Evolutionary conservation across 2,888 invertebrate genomes (phyloP), one percentile per base, ranked within the genome.

Genomic region (Salpingus planirostris): DNA sequence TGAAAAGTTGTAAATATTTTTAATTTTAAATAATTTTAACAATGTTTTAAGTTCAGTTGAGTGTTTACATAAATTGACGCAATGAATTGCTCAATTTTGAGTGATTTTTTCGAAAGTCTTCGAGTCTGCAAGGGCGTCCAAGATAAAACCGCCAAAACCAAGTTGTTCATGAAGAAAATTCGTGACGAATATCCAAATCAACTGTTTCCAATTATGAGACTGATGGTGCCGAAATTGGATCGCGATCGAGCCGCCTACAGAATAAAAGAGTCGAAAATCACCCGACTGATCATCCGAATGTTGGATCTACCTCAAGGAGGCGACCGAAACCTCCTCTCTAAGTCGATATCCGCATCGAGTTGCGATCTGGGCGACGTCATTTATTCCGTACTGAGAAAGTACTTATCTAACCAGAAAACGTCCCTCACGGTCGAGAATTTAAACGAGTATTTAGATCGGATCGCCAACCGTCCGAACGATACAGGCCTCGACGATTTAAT

Each of bases 341-440:
- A 70, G 13, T 70, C 76, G 49, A 40, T 47, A 31, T 42, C 49
- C 52, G n/a, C n/a, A n/a, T 67, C 52, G 49, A 71, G 62, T 50
- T 77, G 69, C 42, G 91, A 93, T 62, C 92, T 91, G 64, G 86
- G 87, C 0, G 82, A 82, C 42, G 76, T 82, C 11, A 82, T 85
- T 0, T 84, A 74, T 57, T 73, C 69, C 52, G 76, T 89, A 2
- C 61, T 92, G 25, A 66, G 68, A 42, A 74, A 73, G 41, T 70
- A 70, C 21, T 69, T 76, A 46, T 24, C 56, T 47, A 42, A 57
- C 31, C 40, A 48, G 62, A 5, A 49, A 32, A 70, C 73, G 29
- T 60, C 57, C 14, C 58, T 88, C 24, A 78, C 74, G 1, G 64
- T 92, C 15, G 68, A 71, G 12, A 74, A 85, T 35, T 69, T 93